phyloP scores from a whole-genome alignment of 2,113 vertebrate genomes.

The Cricetomys ansorgei region DNA sequence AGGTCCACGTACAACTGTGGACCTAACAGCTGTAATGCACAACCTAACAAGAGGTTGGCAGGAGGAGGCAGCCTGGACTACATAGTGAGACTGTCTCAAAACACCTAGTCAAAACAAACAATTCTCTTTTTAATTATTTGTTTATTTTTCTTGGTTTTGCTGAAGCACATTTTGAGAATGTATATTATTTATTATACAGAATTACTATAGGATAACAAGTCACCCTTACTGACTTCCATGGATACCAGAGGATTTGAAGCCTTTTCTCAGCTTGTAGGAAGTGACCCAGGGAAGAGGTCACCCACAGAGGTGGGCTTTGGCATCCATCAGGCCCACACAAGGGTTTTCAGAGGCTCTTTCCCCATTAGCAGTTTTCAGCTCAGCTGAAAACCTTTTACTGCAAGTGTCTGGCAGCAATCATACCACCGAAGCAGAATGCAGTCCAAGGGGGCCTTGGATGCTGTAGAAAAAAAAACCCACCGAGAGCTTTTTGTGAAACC shows the following conservation, averaged over 20 bases:
- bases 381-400: not conserved
- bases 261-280: not conserved
- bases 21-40: no score
- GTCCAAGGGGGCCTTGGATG: not conserved
- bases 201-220: not conserved
- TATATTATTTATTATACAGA: not conserved
- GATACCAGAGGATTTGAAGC: not conserved
- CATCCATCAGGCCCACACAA: fast-evolving
- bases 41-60: not conserved
- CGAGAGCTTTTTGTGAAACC: not conserved
- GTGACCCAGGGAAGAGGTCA: not conserved
- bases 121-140: not conserved
- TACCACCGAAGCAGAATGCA: not conserved
- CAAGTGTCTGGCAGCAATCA: not conserved
- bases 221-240: not conserved
- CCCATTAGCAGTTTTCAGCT: not conserved
- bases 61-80: not conserved
- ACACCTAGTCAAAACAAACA: not conserved
- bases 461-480: not conserved
- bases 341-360: not conserved
- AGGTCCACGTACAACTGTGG: no score
- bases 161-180: not conserved
- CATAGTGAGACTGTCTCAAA: not conserved
- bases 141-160: not conserved
- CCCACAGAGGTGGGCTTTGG: not conserved